Percentiles rank a stretch among this genome's conserved stretches.
These are phyloP conservation scores for Adoxophyes honmai DNA, from an alignment of 1,140 invertebrate species.

Conservation along the genomic window DNA sequence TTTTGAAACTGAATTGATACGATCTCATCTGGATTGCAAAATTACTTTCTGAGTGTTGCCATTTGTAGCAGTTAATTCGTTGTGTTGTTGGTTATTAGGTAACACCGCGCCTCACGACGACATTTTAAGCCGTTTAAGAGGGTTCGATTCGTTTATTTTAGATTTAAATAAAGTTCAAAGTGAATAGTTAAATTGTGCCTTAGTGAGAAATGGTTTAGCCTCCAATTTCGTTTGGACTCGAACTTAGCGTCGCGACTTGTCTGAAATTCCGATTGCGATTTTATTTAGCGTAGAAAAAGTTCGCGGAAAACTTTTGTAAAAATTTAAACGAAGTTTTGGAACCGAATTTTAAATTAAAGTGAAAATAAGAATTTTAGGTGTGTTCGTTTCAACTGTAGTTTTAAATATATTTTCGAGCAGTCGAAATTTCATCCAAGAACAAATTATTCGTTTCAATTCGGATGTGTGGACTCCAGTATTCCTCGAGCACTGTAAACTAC, in stretches of 20 bases:
- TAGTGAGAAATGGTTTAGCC: conserved; percentile 66
- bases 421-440: not conserved
- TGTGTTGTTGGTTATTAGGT: conserved; percentile 1
- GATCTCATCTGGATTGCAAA: too few species aligned
- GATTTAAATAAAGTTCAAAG: conserved; percentile 71
- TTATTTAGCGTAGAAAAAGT: conserved; percentile 22
- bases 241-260: not conserved
- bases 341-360: too few species aligned
- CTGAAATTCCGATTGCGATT: conserved; percentile 20
- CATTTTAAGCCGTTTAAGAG: conserved; percentile 22
- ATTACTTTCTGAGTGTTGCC: not conserved
- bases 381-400: conserved; percentile 22
- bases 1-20: too few species aligned
- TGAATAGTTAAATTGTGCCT: conserved; percentile 74
- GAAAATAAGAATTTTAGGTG: conserved; percentile 17
- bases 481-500: conserved; percentile 49
- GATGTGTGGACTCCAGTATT: conserved; percentile 26
- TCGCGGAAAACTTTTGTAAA: not conserved
- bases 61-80: not conserved
- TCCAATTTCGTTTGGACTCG: conserved; percentile 49
- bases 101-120: not conserved
- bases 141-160: conserved; percentile 68
- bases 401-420: not conserved
- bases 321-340: too few species aligned
- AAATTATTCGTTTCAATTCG: not conserved